phyloP scores from a whole-genome alignment of 2,888 invertebrate genomes.

The Oscheius sp. region DNA sequence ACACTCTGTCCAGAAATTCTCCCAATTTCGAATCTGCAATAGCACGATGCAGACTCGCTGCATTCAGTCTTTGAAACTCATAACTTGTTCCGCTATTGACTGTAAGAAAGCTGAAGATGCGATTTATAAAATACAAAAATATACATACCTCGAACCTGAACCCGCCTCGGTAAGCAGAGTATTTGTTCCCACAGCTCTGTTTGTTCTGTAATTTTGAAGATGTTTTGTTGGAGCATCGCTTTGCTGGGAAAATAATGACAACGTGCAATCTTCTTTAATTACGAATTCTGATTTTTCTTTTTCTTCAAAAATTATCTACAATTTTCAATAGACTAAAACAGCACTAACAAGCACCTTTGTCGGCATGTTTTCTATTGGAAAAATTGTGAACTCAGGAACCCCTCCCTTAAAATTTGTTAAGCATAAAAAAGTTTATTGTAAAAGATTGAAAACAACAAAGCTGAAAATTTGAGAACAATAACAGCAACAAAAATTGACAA shows the following conservation, averaged over 20 bases:
- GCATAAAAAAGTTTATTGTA: too few species aligned
- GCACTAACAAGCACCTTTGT: background rate
- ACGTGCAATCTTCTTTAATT: conserved; percentile 10
- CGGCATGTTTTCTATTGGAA: too few species aligned
- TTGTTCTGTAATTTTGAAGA: background rate
- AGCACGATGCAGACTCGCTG: conserved; percentile 17
- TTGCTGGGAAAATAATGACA: background rate
- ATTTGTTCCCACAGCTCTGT: conserved; percentile 4
- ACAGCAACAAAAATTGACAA: conserved; percentile 25
- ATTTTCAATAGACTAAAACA: background rate
- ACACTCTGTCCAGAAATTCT: conserved; percentile 1
- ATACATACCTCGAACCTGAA: conserved; percentile 4
- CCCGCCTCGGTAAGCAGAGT: background rate
- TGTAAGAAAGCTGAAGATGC: conserved; percentile 1
- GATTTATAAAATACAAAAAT: background rate
- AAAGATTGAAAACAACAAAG: conserved; percentile 23
- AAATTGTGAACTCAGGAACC: too few species aligned
- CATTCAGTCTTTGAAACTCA: conserved; percentile 24
- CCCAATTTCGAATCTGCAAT: background rate
- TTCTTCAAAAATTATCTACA: conserved; percentile 27
- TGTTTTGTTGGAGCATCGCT: too few species aligned
- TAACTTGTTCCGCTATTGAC: conserved; percentile 18
- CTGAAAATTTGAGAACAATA: conserved; percentile 7
- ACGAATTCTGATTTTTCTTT: background rate
- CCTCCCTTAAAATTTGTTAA: too few species aligned